Conservation (phyloP, 2,113 vertebrate genomes). For the Erythrocebus patas region DNA sequence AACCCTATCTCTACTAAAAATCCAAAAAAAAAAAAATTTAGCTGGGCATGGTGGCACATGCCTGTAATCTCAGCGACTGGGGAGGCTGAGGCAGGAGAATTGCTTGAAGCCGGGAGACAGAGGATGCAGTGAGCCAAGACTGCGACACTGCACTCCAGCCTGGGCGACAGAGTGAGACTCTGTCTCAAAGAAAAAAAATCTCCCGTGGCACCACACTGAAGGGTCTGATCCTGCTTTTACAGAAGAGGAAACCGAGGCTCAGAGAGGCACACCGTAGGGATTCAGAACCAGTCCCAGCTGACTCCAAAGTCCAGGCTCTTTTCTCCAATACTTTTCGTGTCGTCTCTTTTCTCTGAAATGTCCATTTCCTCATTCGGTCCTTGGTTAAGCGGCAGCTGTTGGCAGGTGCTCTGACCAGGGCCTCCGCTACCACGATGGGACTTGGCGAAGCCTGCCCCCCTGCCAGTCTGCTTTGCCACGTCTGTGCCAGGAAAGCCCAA, state of each 20-base stretch:
- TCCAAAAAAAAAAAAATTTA: no score
- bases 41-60: no score
- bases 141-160: no score
- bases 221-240: neutral
- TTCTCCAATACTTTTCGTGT: neutral
- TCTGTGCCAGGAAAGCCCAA: neutral
- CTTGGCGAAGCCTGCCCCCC: accelerated
- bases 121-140: no score
- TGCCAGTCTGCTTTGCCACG: accelerated
- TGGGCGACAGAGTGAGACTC: no score
- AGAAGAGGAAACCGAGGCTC: neutral
- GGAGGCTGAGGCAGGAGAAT: no score
- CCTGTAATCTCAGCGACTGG: no score
- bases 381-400: neutral
- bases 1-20: no score
- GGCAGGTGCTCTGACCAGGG: neutral
- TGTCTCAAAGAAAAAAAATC: neutral
- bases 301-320: neutral
- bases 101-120: no score
- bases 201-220: neutral
- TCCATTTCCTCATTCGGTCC: neutral
- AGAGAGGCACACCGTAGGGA: neutral
- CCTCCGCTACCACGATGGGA: accelerated
- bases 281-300: neutral
- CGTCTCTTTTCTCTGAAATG: neutral